These are phyloP conservation scores for Aphaenogaster floridana DNA, from an alignment of 1,140 invertebrate genomes.

Conservation along the genomic window DNA sequence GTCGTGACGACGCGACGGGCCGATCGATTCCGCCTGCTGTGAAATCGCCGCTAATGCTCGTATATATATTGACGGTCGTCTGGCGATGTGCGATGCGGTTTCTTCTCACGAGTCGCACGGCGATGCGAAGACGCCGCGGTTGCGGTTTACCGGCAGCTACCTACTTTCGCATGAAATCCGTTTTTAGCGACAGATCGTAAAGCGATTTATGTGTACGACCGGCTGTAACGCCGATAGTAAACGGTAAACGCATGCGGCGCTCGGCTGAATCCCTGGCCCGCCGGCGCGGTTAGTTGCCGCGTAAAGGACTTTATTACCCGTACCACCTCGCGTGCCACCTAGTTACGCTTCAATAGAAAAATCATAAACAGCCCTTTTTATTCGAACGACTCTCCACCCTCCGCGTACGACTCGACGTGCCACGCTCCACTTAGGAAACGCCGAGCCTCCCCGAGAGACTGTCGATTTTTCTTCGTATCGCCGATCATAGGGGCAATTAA, in stretches of 20 bases:
- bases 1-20: not conserved
- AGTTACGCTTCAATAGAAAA: constrained; percentile 85
- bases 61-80: not conserved
- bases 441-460: not conserved
- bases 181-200: constrained; percentile 87
- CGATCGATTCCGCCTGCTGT: constrained; percentile 22
- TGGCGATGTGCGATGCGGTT: not conserved
- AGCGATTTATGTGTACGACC: constrained; percentile 85
- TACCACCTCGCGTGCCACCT: constrained; percentile 81
- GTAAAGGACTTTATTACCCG: constrained; percentile 85
- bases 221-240: constrained; percentile 85
- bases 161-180: constrained; percentile 85
- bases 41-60: constrained; percentile 51
- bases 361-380: constrained; percentile 81
- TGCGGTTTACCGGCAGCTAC: constrained; percentile 70
- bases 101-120: constrained; percentile 34
- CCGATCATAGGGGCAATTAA: constrained; percentile 3
- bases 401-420: constrained; percentile 2
- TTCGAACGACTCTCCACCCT: constrained; percentile 30
- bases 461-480: not conserved
- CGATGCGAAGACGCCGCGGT: constrained; percentile 36
- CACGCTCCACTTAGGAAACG: not conserved
- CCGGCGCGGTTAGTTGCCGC: constrained; percentile 82
- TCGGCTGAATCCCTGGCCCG: constrained; percentile 64
- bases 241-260: constrained; percentile 82